Evolutionary conservation across 2,113 vertebrate genomes (phyloP).

Genomic region (Melanocharis versteri): DNA sequence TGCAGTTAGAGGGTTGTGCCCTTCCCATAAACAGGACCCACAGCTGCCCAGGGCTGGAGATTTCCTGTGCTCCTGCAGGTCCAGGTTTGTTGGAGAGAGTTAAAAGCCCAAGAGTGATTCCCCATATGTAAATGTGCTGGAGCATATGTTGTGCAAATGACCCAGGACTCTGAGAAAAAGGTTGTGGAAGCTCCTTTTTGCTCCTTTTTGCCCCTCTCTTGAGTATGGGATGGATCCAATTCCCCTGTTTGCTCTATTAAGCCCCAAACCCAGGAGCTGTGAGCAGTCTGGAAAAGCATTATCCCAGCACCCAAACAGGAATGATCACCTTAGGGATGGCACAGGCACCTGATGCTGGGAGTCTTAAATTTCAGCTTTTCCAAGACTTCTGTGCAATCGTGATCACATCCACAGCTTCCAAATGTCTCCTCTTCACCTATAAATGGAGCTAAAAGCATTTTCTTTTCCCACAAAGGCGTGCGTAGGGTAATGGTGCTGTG

Average conservation of each 20-base stretch:
- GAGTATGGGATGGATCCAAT: background rate
- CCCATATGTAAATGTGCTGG: background rate
- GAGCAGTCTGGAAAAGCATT: background rate
- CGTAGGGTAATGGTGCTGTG: background rate
- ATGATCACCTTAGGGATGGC: background rate
- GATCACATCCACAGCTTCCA: background rate
- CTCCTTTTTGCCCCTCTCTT: background rate
- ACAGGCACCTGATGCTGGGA: background rate
- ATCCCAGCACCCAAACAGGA: background rate
- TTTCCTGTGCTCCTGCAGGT: background rate
- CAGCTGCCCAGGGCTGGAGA: background rate
- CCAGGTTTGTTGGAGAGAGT: background rate
- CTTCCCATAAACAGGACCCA: background rate
- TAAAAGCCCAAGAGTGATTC: background rate
- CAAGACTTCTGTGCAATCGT: background rate
- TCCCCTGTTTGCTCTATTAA: background rate
- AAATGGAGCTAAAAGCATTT: background rate
- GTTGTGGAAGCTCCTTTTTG: background rate
- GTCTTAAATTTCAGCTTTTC: background rate
- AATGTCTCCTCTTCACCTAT: background rate
- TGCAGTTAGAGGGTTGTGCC: background rate
- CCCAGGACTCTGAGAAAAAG: background rate
- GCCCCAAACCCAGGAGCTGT: background rate
- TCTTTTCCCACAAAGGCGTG: background rate
- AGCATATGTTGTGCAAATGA: background rate